Percentiles rank a stretch among this genome's conserved stretches.
These are phyloP conservation scores for Sinella curviseta DNA, from an alignment of 1,140 invertebrate genomes.

Conservation along the genomic window DNA sequence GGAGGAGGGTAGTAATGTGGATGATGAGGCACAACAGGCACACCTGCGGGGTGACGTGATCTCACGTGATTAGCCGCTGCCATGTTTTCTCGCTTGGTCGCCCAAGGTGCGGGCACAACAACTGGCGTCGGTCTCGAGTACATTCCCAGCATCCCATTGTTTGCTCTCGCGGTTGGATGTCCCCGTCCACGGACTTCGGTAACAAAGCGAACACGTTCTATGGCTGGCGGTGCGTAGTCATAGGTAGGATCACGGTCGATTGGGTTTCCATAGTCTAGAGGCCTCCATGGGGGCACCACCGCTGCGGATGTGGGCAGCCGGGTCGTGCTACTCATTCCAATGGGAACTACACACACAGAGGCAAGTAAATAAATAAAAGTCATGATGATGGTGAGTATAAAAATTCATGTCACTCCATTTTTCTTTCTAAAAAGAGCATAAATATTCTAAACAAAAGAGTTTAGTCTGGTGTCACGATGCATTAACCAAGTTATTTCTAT, in stretches of 20 bases:
- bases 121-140: not conserved
- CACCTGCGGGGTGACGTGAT: not conserved
- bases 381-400: not conserved
- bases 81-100: not conserved
- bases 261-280: slow-evolving; percentile 41
- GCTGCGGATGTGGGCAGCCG: not conserved
- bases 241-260: slow-evolving; percentile 44
- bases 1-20: not conserved
- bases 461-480: no score
- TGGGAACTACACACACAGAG: not conserved
- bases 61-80: not conserved
- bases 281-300: slow-evolving; percentile 31
- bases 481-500: no score
- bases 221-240: slow-evolving; percentile 45
- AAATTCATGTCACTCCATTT: not conserved
- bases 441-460: no score
- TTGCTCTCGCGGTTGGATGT: not conserved
- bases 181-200: slow-evolving; percentile 17
- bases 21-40: not conserved
- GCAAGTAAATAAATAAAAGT: not conserved
- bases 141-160: slow-evolving; percentile 6
- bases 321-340: not conserved
- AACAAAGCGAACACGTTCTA: slow-evolving; percentile 37
- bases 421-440: no score
- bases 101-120: not conserved